Percentiles rank a stretch among this genome's conserved stretches.
phyloP scores from a whole-genome alignment of 2,888 invertebrate species.

The Dynastes hyllus region DNA sequence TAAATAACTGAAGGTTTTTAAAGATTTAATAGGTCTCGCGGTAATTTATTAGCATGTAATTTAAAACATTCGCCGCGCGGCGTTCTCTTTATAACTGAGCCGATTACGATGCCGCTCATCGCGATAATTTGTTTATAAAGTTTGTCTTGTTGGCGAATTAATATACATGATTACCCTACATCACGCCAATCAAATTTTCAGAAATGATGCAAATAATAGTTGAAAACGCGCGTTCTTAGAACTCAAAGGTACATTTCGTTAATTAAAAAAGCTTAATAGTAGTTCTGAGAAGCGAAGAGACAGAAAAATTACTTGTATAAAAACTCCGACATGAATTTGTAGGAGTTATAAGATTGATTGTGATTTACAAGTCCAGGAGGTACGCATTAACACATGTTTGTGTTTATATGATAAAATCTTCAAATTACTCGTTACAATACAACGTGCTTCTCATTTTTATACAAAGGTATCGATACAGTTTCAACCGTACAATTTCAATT shows the following conservation, averaged over 20 bases:
- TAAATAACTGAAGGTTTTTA: slow-evolving; percentile 44
- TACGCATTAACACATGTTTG: too few species aligned
- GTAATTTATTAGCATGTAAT: slow-evolving; percentile 37
- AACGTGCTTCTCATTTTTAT: too few species aligned
- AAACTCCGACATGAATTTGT: too few species aligned
- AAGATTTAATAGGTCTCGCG: slow-evolving; percentile 37
- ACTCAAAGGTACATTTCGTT: neutral
- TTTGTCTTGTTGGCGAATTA: slow-evolving; percentile 18
- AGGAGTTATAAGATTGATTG: too few species aligned
- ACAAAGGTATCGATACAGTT: too few species aligned
- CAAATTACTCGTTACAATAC: too few species aligned
- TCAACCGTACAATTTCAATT: too few species aligned
- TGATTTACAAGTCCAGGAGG: too few species aligned
- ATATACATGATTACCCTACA: slow-evolving; percentile 25
- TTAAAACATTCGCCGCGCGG: slow-evolving; percentile 28
- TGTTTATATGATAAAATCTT: too few species aligned
- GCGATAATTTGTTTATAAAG: slow-evolving; percentile 40
- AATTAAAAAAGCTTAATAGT: too few species aligned
- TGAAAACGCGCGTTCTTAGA: slow-evolving; percentile 1
- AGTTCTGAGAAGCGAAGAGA: too few species aligned
- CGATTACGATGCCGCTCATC: slow-evolving; percentile 19
- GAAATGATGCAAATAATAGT: slow-evolving; percentile 13
- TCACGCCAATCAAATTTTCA: slow-evolving; percentile 37
- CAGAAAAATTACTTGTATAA: too few species aligned
- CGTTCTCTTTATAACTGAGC: slow-evolving; percentile 25